A percentile compares a stretch with the other conserved stretches of the same genome.
phyloP scores from a whole-genome alignment of 1,140 invertebrate species.

The Gonatopus flavifemur region DNA sequence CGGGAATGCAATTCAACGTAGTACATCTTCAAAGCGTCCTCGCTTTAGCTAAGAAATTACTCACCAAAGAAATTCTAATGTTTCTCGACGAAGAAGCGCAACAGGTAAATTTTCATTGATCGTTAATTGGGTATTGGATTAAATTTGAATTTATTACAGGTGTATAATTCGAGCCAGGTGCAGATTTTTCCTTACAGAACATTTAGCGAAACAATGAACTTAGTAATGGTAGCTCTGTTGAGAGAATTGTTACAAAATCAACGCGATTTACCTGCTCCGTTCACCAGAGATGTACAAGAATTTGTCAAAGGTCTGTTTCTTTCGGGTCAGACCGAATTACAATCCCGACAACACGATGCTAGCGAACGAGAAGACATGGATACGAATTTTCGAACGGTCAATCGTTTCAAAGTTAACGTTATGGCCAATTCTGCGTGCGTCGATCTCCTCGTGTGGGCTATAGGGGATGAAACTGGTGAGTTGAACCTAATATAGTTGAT shows the following conservation, averaged over 20 bases:
- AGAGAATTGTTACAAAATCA: constrained; percentile 89
- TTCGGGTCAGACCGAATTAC: constrained; percentile 89
- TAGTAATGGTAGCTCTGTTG: constrained; percentile 90
- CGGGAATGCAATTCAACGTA: constrained; percentile 68
- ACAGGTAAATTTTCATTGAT: constrained; percentile 61
- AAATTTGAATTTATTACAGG: constrained; percentile 34
- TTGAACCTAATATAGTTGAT: constrained; percentile 17
- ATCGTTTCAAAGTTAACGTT: constrained; percentile 93
- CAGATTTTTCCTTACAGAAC: constrained; percentile 85
- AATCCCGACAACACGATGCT: constrained; percentile 78
- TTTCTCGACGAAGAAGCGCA: constrained; percentile 82
- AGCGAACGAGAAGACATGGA: constrained; percentile 81
- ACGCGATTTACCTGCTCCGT: constrained; percentile 82
- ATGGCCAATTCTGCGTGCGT: constrained; percentile 97
- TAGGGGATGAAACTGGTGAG: constrained; percentile 92
- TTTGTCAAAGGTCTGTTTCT: constrained; percentile 84
- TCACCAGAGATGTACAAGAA: constrained; percentile 93
- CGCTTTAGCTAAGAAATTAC: constrained; percentile 80
- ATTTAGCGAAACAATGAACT: constrained; percentile 91
- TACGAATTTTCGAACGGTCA: constrained; percentile 75
- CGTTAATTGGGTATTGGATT: too few relatives aligned
- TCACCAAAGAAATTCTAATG: constrained; percentile 81
- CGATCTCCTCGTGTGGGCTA: constrained; percentile 96
- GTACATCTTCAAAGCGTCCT: constrained; percentile 78
- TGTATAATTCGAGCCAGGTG: constrained; percentile 57